Evolutionary conservation across 2,888 invertebrate species (phyloP), one percentile per base, ranked within the genome.

Genomic region (Phengaris arion): DNA sequence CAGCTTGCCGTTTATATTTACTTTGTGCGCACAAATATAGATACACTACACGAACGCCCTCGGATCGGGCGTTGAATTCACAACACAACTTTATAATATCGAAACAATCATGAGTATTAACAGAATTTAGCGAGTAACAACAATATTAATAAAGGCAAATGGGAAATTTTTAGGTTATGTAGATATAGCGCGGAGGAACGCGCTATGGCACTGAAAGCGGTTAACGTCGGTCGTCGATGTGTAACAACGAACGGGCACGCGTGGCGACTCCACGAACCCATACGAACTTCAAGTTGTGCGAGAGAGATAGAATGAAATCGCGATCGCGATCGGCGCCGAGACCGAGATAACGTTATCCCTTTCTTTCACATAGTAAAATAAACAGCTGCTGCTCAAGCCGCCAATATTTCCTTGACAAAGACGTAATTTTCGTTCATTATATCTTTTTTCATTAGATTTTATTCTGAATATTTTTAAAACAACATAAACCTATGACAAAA

Each of bases 1-100:
- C 98, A 98, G 98, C 96, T 98, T 98, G 98, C 96, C 96, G 96
- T 97, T 96, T 96, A 94, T 95, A 94, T 94, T 91, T 93, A 92
- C 94, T 94, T 92, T 91, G 87, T 89, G 88, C 85, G 91, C 94
- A 94, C 94, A 94, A 94, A 94, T 94, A 94, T 89, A 64, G 64
- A 64, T 64, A 89, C 93, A 93, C 93, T 89, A 87, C 89, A 92
- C 92, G 89, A 81, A 88, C 90, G 89, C 93, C 93, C 89, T 83
- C 82, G 81, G 80, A 78, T 81, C 83, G 89, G 92, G 92, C 91
- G 91, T 86, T 83, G 86, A 86, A 85, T 85, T 85, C 93, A 92
- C 92, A 89, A 85, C 93, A 93, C 93, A 86, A 89, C 89, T 88
- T 85, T 92, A 93, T 88, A 86, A 90, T 90, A 88, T 90, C 85